These are phyloP conservation scores for Papilio protenor DNA, from an alignment of 2,888 invertebrate species.

Conservation along the genomic window DNA sequence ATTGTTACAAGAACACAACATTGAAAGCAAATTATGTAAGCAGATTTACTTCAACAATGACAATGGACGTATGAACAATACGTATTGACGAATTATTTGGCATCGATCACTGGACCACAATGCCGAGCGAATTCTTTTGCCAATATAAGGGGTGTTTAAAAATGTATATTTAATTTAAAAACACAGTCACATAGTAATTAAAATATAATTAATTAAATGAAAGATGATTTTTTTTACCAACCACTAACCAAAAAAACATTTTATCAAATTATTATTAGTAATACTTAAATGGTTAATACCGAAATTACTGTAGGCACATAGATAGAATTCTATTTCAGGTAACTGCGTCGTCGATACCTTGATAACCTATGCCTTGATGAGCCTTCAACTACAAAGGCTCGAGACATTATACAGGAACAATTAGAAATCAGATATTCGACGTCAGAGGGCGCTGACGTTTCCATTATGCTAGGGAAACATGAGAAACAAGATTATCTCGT, in stretches of 20 bases:
- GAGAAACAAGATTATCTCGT: background rate
- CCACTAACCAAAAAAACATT: too few species aligned
- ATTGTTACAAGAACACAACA: constrained; percentile 9
- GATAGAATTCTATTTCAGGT: background rate
- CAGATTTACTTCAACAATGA: constrained; percentile 27
- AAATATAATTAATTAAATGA: background rate
- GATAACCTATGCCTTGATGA: background rate
- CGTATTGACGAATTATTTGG: constrained; percentile 54
- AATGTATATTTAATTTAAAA: constrained; percentile 2
- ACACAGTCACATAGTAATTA: background rate
- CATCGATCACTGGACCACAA: constrained; percentile 50
- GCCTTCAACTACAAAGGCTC: background rate
- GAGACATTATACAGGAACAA: background rate
- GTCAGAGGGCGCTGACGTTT: constrained; percentile 1
- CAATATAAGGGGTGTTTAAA: constrained; percentile 48
- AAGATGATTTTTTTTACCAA: too few species aligned
- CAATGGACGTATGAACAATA: constrained; percentile 33
- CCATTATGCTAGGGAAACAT: background rate
- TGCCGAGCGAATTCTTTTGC: constrained; percentile 47
- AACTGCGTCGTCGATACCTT: background rate
- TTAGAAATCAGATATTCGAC: constrained; percentile 7
- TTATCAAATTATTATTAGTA: too few species aligned
- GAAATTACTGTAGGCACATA: too few species aligned
- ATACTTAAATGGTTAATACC: too few species aligned
- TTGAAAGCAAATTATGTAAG: constrained; percentile 32